A percentile compares a stretch with the other conserved stretches of the same genome.
Evolutionary conservation across 92 coral and sea anemone genomes (phyloP).

Genomic region (Porites lobata): DNA sequence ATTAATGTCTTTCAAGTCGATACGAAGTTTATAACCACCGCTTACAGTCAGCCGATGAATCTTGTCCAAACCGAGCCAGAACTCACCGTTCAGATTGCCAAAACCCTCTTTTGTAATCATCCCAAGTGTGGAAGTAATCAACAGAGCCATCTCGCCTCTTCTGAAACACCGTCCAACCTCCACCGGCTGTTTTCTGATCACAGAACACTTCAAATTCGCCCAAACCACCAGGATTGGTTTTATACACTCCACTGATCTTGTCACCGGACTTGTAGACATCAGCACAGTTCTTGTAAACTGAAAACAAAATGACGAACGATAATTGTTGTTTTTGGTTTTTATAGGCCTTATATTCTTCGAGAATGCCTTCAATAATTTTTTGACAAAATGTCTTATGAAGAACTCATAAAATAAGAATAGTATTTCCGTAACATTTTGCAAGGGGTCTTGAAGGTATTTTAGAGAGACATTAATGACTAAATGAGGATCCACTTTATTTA

Average conservation of each 20-base stretch:
- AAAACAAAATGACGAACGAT: no score
- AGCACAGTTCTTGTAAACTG: slow-evolving; percentile 28
- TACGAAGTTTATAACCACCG: slow-evolving; percentile 13
- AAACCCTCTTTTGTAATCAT: no score
- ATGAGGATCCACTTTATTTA: no score
- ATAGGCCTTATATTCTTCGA: no score
- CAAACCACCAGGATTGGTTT: slow-evolving; percentile 59
- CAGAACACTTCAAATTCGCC: slow-evolving; percentile 61
- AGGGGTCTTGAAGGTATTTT: no score
- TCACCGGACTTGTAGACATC: slow-evolving; percentile 31
- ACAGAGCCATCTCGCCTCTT: slow-evolving; percentile 43
- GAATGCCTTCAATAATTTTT: no score
- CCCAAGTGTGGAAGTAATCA: slow-evolving; percentile 42
- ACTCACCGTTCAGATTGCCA: no score
- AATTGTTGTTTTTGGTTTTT: no score
- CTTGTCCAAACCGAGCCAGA: slow-evolving; percentile 58
- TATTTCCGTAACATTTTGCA: no score
- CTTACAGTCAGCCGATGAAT: slow-evolving; percentile 56
- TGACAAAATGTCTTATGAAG: no score
- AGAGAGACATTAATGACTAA: no score
- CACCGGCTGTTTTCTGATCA: not conserved
- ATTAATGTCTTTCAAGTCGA: slow-evolving; percentile 8
- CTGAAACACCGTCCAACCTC: slow-evolving; percentile 68
- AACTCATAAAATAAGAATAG: no score
- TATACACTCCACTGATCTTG: slow-evolving; percentile 49